Percentiles rank a stretch among this genome's conserved stretches.
Conservation (phyloP, 2,113 vertebrate genomes). For the Upupa epops region DNA sequence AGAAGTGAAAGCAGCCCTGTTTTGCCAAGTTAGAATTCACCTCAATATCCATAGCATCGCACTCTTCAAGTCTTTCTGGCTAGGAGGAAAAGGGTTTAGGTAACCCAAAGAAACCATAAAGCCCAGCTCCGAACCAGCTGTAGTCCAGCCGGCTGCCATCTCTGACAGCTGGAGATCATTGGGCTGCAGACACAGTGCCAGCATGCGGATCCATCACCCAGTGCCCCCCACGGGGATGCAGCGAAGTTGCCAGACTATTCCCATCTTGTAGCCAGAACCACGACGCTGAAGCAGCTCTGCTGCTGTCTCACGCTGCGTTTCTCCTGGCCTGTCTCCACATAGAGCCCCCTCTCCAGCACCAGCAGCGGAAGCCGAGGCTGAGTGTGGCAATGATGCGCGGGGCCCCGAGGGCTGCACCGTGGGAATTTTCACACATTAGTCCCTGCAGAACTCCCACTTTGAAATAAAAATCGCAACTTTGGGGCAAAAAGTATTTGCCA, state of each 20-base stretch:
- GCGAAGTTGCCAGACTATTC: conserved; percentile 41
- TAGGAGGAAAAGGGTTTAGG: not conserved
- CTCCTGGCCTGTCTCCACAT: conserved; percentile 2
- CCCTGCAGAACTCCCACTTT: conserved; percentile 39
- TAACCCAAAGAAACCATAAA: conserved; percentile 7
- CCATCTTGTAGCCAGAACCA: conserved; percentile 39
- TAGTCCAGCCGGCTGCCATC: not conserved
- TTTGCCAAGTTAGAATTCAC: conserved; percentile 14
- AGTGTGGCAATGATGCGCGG: not conserved
- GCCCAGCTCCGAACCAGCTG: not conserved
- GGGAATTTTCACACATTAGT: conserved; percentile 28
- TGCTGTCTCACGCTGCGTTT: conserved; percentile 20
- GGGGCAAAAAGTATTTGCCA: not conserved
- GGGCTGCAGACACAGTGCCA: not conserved
- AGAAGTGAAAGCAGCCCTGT: conserved; percentile 12
- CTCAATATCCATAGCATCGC: not conserved
- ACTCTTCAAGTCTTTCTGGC: not conserved
- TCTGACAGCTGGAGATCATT: conserved; percentile 14
- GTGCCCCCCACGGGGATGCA: not conserved
- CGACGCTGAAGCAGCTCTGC: conserved; percentile 28
- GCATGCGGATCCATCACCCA: not conserved
- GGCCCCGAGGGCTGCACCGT: not conserved
- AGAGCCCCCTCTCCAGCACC: not conserved
- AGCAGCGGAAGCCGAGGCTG: not conserved
- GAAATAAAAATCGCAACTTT: not conserved